phyloP scores from a whole-genome alignment of 1,140 invertebrate genomes.

The Oscheius sp. region DNA sequence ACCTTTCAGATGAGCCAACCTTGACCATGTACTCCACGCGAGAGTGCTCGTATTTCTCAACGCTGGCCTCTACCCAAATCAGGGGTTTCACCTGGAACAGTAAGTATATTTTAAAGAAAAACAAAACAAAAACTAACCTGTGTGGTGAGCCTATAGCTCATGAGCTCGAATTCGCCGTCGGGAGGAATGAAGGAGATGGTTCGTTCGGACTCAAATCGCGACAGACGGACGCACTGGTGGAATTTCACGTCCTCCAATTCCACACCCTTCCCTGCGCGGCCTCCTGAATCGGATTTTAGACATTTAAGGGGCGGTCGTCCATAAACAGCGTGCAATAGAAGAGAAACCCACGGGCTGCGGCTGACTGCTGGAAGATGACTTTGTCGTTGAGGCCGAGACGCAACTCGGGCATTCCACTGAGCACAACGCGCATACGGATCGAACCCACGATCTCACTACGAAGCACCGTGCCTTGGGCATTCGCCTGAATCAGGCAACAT shows the following conservation, averaged over 20 bases:
- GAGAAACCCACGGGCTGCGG: slow-evolving; percentile 35
- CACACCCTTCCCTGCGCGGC: slow-evolving; percentile 82
- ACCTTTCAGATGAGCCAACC: slow-evolving; percentile 51
- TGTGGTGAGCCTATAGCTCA: slow-evolving; percentile 96
- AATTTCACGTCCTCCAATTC: slow-evolving; percentile 99
- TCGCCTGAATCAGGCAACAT: slow-evolving; percentile 68
- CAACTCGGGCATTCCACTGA: slow-evolving; percentile 99
- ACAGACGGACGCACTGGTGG: slow-evolving; percentile 96
- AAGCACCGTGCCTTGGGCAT: slow-evolving; percentile 94
- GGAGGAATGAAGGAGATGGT: slow-evolving; percentile 71
- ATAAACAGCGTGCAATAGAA: not conserved
- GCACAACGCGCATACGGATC: slow-evolving; percentile 97
- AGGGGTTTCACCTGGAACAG: slow-evolving; percentile 77
- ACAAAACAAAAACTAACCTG: slow-evolving; percentile 68
- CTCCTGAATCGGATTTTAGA: slow-evolving; percentile 21
- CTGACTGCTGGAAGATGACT: slow-evolving; percentile 74
- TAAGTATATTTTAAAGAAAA: not conserved
- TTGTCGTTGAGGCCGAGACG: slow-evolving; percentile 96
- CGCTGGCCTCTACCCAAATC: slow-evolving; percentile 99
- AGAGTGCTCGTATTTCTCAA: slow-evolving; percentile 95
- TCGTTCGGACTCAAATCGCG: slow-evolving; percentile 94
- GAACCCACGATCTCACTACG: slow-evolving; percentile 97
- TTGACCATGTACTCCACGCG: slow-evolving; percentile 99
- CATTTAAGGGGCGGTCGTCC: slow-evolving; percentile 5
- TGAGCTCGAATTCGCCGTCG: slow-evolving; percentile 99